Evolutionary conservation across 2,797 vertebrate genomes (phyloP), one percentile per base, ranked within the genome.

Genomic region (Calcarius lapponicus): DNA sequence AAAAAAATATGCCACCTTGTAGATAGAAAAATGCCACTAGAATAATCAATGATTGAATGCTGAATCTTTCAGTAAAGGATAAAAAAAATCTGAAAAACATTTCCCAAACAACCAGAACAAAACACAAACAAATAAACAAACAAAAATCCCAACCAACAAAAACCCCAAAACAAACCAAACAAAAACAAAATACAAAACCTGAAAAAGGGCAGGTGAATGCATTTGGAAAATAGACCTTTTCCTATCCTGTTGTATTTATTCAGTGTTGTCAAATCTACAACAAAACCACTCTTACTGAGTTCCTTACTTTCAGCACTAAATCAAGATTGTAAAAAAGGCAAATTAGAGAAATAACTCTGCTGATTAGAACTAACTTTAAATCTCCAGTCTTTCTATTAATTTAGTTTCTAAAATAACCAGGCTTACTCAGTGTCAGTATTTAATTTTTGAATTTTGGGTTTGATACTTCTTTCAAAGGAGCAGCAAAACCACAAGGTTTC

Each of bases 181-280:
- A 28, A 51, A 9, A 32, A 45, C 38, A 38, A 38, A 38, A 38
- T 5, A 47, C 19, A 32, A 20, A 29, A 3, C 17, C n/a, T 22
- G 29, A 31, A 29, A 80, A 72, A 26, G 7, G 18, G 22, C 24
- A 8, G 4, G 6, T 0, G 1, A 57, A 62, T 2, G 2, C 1
- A 40, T 67, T 79, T 43, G 20, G 34, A 73, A 92, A 10, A 51
- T 13, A 3, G 9, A 22, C 12, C 7, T 69, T 69, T 74, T 92
- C 18, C 12, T 67, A n/a, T 48, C 4, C 20, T 85, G 2, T 11
- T 64, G 5, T 40, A 48, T 11, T 2, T 60, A 9, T 42, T 74
- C 11, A 25, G 4, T 36, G 28, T 7, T 40, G 15, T 9, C 7
- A 47, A 72, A 34, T 45, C 3, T 29, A 19, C 67, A 75, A 60